phyloP scores from a whole-genome alignment of 1,140 invertebrate genomes.

The Pseudomyrmex pallidus region DNA sequence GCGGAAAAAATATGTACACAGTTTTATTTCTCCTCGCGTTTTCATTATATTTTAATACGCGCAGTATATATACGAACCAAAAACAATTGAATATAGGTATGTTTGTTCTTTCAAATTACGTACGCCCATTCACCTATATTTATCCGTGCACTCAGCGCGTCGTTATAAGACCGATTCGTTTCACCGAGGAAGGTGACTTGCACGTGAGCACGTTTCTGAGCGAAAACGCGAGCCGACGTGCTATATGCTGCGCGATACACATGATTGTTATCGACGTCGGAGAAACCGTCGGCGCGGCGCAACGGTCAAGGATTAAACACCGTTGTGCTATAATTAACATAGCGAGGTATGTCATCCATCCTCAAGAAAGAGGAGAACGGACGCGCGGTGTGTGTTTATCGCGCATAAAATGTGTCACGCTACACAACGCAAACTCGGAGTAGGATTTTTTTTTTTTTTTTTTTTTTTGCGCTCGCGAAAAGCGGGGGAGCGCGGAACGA shows the following conservation, averaged over 20 bases:
- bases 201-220: constrained; percentile 6
- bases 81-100: too few species aligned
- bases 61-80: too few species aligned
- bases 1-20: too few species aligned
- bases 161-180: constrained; percentile 2
- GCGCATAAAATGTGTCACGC: constrained; percentile 8
- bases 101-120: too few species aligned
- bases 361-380: not conserved
- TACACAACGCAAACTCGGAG: not conserved
- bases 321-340: constrained; percentile 41
- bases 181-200: not conserved
- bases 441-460: constrained; percentile 13
- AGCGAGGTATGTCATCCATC: constrained; percentile 16
- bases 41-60: too few species aligned
- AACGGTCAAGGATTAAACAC: constrained; percentile 48
- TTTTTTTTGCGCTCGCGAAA: constrained; percentile 6
- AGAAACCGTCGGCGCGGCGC: constrained; percentile 6
- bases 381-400: not conserved
- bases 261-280: constrained; percentile 21
- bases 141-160: too few species aligned
- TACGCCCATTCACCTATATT: too few species aligned
- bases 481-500: not conserved
- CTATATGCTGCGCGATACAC: not conserved
- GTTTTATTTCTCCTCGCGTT: too few species aligned
- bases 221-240: not conserved